Evolutionary conservation across 2,113 vertebrate species (phyloP).

Genomic region (Arvicanthis niloticus): DNA sequence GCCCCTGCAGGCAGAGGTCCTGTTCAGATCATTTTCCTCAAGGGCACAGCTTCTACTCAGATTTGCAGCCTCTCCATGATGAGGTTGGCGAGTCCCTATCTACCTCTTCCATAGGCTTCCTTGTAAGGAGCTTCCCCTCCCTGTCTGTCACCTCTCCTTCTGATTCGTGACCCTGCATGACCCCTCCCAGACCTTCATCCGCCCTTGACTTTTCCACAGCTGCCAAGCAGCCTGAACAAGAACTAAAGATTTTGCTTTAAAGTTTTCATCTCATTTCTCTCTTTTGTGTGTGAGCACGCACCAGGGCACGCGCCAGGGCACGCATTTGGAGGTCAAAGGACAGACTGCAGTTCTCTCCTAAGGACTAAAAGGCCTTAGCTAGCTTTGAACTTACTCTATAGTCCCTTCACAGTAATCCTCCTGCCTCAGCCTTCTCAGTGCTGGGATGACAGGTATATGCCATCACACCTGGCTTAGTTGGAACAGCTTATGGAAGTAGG

Average conservation of each 20-base stretch:
- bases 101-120: not conserved
- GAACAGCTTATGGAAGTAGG: not conserved
- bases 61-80: not conserved
- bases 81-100: not conserved
- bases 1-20: not conserved
- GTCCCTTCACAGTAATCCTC: not conserved
- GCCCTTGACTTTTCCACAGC: not conserved
- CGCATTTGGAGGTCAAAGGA: not conserved
- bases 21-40: not conserved
- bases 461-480: not conserved
- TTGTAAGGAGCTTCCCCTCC: not conserved
- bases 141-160: not conserved
- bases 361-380: no score
- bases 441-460: not conserved
- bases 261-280: not conserved
- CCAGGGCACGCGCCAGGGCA: not conserved
- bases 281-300: not conserved
- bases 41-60: not conserved
- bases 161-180: not conserved
- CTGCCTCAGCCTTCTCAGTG: not conserved
- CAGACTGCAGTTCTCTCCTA: not conserved
- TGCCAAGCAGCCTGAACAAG: not conserved
- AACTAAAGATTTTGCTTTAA: not conserved
- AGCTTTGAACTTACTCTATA: not conserved
- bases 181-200: not conserved